Conservation (phyloP, 2,113 vertebrate species). For the Hiodon tergisus region DNA sequence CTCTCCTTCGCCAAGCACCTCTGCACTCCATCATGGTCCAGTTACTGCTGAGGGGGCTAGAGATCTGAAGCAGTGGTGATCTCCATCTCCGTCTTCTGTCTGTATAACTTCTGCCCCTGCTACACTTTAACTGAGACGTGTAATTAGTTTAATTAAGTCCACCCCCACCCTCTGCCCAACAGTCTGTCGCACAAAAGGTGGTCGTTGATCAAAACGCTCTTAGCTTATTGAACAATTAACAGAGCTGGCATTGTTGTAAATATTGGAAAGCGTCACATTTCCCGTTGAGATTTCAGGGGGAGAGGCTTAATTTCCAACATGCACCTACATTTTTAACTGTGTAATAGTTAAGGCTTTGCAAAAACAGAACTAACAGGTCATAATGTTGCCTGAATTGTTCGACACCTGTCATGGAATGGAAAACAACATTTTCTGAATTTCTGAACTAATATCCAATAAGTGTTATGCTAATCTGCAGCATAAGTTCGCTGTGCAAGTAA, state of each 20-base stretch:
- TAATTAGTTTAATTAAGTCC: slow-evolving; percentile 23
- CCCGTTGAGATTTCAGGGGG: too few species aligned
- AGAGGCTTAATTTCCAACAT: too few species aligned
- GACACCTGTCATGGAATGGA: too few species aligned
- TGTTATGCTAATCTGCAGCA: too few species aligned
- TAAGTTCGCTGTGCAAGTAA: too few species aligned
- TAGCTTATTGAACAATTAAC: not conserved
- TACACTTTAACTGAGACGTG: slow-evolving; percentile 25
- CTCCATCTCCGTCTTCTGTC: slow-evolving; percentile 1
- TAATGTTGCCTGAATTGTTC: too few species aligned
- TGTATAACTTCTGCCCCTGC: slow-evolving; percentile 29
- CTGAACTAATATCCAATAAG: too few species aligned
- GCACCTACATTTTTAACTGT: too few species aligned
- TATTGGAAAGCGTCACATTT: too few species aligned
- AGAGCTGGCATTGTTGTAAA: not conserved
- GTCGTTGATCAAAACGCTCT: not conserved
- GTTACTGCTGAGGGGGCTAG: not conserved
- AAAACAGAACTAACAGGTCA: too few species aligned
- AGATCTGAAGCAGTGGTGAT: slow-evolving; percentile 7
- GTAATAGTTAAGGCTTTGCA: too few species aligned
- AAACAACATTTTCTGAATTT: too few species aligned
- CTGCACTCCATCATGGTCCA: not conserved
- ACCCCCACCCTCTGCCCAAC: slow-evolving; percentile 37
- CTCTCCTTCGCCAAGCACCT: not conserved
- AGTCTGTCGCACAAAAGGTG: slow-evolving; percentile 27